A percentile compares a stretch with the other conserved stretches of the same genome.
Evolutionary conservation across 2,888 invertebrate species (phyloP).

Genomic region (Amphipoea oculea): DNA sequence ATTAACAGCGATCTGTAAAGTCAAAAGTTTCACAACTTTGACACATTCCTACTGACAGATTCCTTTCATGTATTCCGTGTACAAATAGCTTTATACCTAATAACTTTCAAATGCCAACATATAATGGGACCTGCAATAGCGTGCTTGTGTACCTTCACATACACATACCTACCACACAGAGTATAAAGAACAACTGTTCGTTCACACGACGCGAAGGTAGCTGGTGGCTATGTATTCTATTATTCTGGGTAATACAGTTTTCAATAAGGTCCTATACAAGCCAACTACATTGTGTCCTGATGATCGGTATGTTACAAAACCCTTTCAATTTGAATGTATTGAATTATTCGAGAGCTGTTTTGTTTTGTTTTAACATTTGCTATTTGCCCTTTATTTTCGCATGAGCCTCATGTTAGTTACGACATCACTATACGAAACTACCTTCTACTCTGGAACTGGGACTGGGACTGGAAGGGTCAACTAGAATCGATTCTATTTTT

Average conservation of each 20-base stretch:
- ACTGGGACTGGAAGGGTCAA: neutral
- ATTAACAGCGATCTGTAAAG: too few relatives aligned
- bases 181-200: constrained; percentile 63
- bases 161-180: constrained; percentile 32
- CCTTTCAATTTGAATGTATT: constrained; percentile 44
- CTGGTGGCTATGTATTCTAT: constrained; percentile 36
- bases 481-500: neutral
- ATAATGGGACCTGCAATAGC: constrained; percentile 54
- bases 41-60: neutral
- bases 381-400: neutral
- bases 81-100: constrained; percentile 14
- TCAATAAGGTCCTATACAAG: constrained; percentile 54
- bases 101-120: constrained; percentile 52
- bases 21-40: neutral
- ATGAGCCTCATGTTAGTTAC: neutral
- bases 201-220: constrained; percentile 64
- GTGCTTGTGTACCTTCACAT: constrained; percentile 60
- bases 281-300: constrained; percentile 25
- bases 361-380: neutral
- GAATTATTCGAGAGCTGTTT: constrained; percentile 31
- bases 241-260: constrained; percentile 42
- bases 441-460: too few relatives aligned
- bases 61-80: neutral
- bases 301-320: constrained; percentile 42
- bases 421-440: neutral